Evolutionary conservation across 1,140 invertebrate species (phyloP).

Genomic region (Drosophila obscura): DNA sequence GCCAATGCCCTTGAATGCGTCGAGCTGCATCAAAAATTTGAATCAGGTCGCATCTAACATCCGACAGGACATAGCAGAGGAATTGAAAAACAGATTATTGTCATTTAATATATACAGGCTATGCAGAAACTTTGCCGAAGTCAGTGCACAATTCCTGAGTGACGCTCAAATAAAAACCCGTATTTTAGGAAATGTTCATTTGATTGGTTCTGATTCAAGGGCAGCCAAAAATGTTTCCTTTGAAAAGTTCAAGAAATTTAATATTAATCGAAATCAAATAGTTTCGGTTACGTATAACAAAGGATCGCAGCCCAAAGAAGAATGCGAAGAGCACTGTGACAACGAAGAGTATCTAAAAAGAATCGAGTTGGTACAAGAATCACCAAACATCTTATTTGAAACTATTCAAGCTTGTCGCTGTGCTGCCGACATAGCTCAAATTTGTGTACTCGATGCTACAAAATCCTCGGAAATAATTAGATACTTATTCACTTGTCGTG

Average conservation of each 20-base stretch:
- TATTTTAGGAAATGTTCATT: conserved; percentile 11
- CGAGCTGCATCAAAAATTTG: neutral
- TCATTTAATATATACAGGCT: conserved; percentile 20
- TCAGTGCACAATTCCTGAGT: conserved; percentile 26
- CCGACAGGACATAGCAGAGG: conserved; percentile 7
- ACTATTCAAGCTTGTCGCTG: neutral
- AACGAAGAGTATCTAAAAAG: too few relatives aligned
- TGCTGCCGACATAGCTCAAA: conserved; percentile 10
- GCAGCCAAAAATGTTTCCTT: conserved; percentile 14
- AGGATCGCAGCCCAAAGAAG: neutral
- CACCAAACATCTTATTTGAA: too few relatives aligned
- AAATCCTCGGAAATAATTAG: conserved; percentile 7
- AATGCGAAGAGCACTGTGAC: too few relatives aligned
- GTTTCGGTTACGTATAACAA: conserved; percentile 22
- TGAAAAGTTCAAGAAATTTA: conserved; percentile 12
- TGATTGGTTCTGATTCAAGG: neutral
- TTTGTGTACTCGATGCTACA: conserved; percentile 9
- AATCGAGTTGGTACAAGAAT: too few relatives aligned
- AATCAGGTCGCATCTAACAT: conserved; percentile 12
- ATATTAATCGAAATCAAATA: conserved; percentile 13
- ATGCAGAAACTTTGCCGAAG: conserved; percentile 18
- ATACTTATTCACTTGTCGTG: conserved; percentile 17
- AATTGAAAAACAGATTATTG: conserved; percentile 15
- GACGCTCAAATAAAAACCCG: conserved; percentile 12
- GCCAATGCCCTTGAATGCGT: too few relatives aligned